Base-by-base conservation (phyloP, 2,888 invertebrate species). In the Serripes groenlandicus region DNA sequence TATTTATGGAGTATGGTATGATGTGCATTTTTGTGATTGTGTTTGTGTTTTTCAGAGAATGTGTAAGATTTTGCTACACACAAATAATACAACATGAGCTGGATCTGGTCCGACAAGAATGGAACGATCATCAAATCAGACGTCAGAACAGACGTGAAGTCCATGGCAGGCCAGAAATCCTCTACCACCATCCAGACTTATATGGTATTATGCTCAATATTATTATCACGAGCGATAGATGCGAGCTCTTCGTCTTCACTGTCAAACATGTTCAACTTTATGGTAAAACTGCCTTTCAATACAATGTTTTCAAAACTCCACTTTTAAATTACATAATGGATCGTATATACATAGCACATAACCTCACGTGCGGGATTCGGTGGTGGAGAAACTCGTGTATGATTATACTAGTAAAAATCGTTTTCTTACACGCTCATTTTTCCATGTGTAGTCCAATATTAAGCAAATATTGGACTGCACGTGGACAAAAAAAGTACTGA, bases 51-150 rank as follows among this genome's bases (percentile, higher is more conserved):
- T 72, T 60, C 68, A 73, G 78, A 73, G 69, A 78, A 66, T 73
- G 49, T 73, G 56, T 73, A 28, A 64, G 78, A 66, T 78, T 78
- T 72, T 78, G 78, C 68, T 78, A 73, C 49, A 78, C 49, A 26
- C 66, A 64, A 68, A 73, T 78, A 34, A 73, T 78, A 30, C 78
- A 78, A 66, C 64, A 42, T 32, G 78, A 78, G 32, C 74, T 78
- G 64, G 73, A 78, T 68, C 18, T 32, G 18, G 34, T 73, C 32
- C 60, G 58, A 56, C 60, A 32, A 68, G 79, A 73, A 68, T 79
- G 74, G 74, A 79, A 79, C 54, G 54, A 74, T 30, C 79, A 79
- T 58, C 56, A 35, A 26, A 73, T 73, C 32, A 73, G 78, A 68
- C 68, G 73, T 37, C 74, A 69, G 34, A 58, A 34, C 54, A 28